Conservation (phyloP, 2,113 vertebrate genomes). For the Elgaria multicarinata region DNA sequence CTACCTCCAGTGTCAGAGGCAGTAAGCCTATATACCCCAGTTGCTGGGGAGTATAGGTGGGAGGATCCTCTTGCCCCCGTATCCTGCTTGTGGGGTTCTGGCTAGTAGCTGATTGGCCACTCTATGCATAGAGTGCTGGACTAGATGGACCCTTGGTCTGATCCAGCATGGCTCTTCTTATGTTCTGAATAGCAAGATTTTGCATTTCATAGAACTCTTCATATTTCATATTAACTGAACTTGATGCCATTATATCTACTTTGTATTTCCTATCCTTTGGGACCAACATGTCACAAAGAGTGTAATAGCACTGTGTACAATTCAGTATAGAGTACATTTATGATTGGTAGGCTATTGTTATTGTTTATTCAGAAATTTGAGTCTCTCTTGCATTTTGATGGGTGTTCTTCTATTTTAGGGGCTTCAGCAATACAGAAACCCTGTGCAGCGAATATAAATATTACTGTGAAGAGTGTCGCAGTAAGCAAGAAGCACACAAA, state of each 20-base stretch:
- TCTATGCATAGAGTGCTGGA: no score
- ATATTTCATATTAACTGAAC: not conserved
- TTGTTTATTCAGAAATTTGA: not conserved
- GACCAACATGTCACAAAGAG: not conserved
- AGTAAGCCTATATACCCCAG: no score
- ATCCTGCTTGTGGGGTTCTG: no score
- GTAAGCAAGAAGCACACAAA: slow-evolving; percentile 89
- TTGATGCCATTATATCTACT: not conserved
- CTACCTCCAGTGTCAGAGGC: no score
- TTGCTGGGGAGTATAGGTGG: no score
- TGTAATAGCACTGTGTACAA: not conserved
- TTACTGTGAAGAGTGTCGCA: slow-evolving; percentile 88
- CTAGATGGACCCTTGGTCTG: no score
- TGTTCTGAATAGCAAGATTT: not conserved
- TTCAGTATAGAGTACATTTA: not conserved
- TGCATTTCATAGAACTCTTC: not conserved
- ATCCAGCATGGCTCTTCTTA: no score
- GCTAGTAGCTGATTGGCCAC: no score
- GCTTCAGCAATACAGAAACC: slow-evolving; percentile 88
- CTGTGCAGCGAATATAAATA: slow-evolving; percentile 88
- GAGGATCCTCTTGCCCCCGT: no score
- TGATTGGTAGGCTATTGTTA: not conserved
- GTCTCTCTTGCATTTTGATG: slow-evolving; percentile 25
- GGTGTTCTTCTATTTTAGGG: slow-evolving; percentile 67
- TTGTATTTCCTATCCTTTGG: not conserved